Evolutionary conservation across 30 jellyfish, hydroid and myxozoan species (phyloP).

Genomic region (Pelagia noctiluca): DNA sequence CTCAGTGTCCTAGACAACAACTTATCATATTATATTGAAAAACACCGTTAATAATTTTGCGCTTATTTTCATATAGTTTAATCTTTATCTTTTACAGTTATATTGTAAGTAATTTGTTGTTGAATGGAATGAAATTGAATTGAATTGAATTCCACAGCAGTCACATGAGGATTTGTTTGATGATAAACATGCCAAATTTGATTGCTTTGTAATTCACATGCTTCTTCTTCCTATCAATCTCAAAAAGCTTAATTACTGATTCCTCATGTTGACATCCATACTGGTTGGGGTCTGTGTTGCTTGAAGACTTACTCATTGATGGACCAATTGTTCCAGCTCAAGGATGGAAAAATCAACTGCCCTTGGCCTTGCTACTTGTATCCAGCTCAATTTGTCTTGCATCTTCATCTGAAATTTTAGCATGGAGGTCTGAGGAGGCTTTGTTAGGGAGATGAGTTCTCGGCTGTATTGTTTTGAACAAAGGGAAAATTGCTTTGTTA

Average conservation of each 20-base stretch:
- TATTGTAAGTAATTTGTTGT: no score
- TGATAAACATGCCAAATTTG: conserved; percentile 58
- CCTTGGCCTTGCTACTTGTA: conserved; percentile 55
- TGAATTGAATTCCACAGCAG: no score
- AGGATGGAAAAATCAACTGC: conserved; percentile 49
- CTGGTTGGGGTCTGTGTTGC: conserved; percentile 62
- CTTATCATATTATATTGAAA: no score
- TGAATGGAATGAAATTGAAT: no score
- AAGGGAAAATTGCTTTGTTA: no score
- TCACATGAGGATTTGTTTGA: conserved; percentile 59
- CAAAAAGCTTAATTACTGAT: conserved; percentile 56
- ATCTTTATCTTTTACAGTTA: no score
- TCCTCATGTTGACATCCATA: conserved; percentile 62
- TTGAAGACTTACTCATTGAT: conserved; percentile 52
- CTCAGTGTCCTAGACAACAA: no score
- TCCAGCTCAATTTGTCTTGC: conserved; percentile 37
- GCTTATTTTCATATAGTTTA: no score
- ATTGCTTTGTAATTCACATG: conserved; percentile 56
- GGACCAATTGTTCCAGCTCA: conserved; percentile 63
- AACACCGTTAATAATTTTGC: no score
- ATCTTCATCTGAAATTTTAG: conserved; percentile 31
- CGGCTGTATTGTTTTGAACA: no score
- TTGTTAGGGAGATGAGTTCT: no score
- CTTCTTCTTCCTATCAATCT: conserved; percentile 50
- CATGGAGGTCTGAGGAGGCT: conserved; percentile 44